A percentile compares a stretch with the other conserved stretches of the same genome.
phyloP scores from a whole-genome alignment of 2,888 invertebrate species.

The Euclidia mi region DNA sequence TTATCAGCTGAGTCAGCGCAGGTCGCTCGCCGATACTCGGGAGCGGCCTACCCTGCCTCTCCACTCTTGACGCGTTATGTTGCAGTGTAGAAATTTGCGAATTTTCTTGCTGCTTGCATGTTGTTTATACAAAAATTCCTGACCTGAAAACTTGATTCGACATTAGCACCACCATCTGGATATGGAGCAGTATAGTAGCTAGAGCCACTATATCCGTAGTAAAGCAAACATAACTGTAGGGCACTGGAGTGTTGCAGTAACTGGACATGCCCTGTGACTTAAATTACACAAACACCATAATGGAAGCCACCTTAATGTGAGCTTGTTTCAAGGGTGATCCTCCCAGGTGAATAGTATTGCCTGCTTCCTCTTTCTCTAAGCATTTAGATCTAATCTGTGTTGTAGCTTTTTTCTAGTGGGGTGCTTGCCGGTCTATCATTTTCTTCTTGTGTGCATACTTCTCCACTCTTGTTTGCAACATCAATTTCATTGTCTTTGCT shows the following conservation, averaged over 20 bases:
- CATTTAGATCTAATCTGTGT: constrained; percentile 44
- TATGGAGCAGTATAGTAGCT: constrained; percentile 70
- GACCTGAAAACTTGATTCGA: constrained; percentile 90
- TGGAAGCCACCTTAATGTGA: constrained; percentile 44
- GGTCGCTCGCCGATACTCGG: constrained; percentile 73
- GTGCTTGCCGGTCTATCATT: constrained; percentile 39
- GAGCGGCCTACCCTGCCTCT: constrained; percentile 83
- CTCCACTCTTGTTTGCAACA: constrained; percentile 49
- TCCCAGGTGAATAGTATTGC: constrained; percentile 32
- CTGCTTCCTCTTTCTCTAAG: constrained; percentile 49
- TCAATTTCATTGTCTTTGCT: constrained; percentile 35
- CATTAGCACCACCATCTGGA: constrained; percentile 85
- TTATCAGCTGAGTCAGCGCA: constrained; percentile 79
- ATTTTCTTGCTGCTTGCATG: constrained; percentile 68
- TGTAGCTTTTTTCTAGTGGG: constrained; percentile 40
- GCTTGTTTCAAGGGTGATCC: constrained; percentile 53
- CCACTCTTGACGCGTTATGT: constrained; percentile 51
- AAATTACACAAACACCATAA: constrained; percentile 47
- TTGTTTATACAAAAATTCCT: constrained; percentile 71
- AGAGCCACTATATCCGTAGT: constrained; percentile 68
- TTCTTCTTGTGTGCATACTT: constrained; percentile 46
- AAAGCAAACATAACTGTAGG: constrained; percentile 63
- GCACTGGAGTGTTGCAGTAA: constrained; percentile 47
- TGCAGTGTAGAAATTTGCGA: constrained; percentile 54
- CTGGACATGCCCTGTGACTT: constrained; percentile 51